Conservation (phyloP, 2,113 vertebrate genomes). For the Elanus axillaris region DNA sequence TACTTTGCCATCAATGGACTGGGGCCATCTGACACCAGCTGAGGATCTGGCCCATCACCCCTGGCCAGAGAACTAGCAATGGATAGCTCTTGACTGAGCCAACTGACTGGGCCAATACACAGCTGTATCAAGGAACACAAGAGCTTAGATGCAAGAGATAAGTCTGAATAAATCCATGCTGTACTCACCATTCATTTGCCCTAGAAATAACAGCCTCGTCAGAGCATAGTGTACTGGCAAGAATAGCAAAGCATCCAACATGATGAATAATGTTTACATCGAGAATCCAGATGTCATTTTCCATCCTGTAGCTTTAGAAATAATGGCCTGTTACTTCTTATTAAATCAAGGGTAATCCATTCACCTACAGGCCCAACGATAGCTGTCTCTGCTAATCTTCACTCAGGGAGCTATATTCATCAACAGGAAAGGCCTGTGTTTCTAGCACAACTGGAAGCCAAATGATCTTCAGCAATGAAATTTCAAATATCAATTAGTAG, state of each 20-base stretch:
- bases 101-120: not conserved
- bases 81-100: not conserved
- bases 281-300: constrained; percentile 59
- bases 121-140: not conserved
- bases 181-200: not conserved
- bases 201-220: constrained; percentile 1
- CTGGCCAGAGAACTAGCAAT: not conserved
- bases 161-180: not conserved
- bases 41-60: not conserved
- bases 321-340: constrained; percentile 61
- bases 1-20: not conserved
- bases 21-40: not conserved
- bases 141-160: not conserved
- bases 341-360: constrained; percentile 62
- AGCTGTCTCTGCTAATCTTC: constrained; percentile 42
- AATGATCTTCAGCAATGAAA: not conserved
- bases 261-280: constrained; percentile 66
- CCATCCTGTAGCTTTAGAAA: constrained; percentile 59
- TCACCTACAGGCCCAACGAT: constrained; percentile 47
- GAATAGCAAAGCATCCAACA: constrained; percentile 15
- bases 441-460: not conserved
- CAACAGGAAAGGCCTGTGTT: not conserved
- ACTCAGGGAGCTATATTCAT: constrained; percentile 28
- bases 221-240: constrained; percentile 29
- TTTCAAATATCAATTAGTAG: constrained; percentile 11